These are phyloP conservation scores for Chironex yamaguchii DNA, from an alignment of 30 jellyfish, hydroid and myxozoan species.

Conservation along the genomic window DNA sequence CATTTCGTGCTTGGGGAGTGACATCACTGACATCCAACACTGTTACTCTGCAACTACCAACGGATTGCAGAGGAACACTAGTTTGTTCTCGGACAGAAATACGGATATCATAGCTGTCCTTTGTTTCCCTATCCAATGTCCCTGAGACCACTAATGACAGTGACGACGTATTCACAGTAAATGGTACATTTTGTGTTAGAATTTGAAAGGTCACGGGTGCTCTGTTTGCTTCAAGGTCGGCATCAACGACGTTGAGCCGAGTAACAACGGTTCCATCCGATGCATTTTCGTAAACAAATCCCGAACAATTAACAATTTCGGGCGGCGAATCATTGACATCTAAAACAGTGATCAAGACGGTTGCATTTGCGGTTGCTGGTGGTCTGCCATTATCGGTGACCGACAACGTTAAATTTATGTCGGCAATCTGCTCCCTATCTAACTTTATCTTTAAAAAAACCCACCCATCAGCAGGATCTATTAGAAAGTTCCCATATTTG, in stretches of 20 bases:
- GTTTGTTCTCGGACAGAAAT: conserved; percentile 70
- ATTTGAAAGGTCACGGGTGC: conserved; percentile 48
- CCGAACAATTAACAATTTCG: conserved; percentile 44
- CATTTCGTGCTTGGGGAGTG: conserved; percentile 57
- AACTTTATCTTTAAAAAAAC: conserved; percentile 30
- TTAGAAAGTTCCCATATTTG: conserved; percentile 1
- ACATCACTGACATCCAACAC: conserved; percentile 79
- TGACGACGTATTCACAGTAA: conserved; percentile 16
- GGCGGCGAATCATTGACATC: conserved; percentile 76
- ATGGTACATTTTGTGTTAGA: background rate
- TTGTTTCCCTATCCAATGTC: conserved; percentile 67
- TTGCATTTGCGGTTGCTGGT: conserved; percentile 58
- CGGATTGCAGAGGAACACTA: conserved; percentile 40
- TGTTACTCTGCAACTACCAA: conserved; percentile 35
- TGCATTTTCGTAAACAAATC: conserved; percentile 66
- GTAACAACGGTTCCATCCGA: conserved; percentile 47
- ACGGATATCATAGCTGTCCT: conserved; percentile 22
- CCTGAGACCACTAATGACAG: conserved; percentile 40
- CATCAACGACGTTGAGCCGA: conserved; percentile 24
- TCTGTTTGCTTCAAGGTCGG: conserved; percentile 59
- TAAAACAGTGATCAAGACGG: conserved; percentile 8
- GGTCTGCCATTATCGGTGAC: conserved; percentile 69
- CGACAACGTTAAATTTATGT: background rate
- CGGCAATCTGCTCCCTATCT: conserved; percentile 57
- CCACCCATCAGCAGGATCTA: conserved; percentile 48